A percentile compares a stretch with the other conserved stretches of the same genome.
Conservation (phyloP, 2,113 vertebrate genomes). For the Thunnus maccoyii region DNA sequence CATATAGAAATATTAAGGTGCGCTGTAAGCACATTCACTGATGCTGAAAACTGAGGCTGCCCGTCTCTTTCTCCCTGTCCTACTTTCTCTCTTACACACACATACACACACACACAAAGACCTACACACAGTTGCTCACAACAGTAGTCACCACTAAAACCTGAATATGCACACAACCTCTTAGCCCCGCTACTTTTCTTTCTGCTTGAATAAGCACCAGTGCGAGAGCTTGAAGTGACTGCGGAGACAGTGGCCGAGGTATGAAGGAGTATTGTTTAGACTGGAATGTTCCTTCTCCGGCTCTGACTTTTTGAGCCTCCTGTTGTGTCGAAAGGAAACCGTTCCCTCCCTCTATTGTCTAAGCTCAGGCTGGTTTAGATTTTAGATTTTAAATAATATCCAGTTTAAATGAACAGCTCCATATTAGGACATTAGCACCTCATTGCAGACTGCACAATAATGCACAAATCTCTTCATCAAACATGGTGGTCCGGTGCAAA, state of each 20-base stretch:
- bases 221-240: slow-evolving; percentile 53
- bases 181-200: slow-evolving; percentile 64
- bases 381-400: slow-evolving; percentile 28
- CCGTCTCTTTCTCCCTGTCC: slow-evolving; percentile 55
- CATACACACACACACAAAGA: slow-evolving; percentile 20
- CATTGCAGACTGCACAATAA: neutral
- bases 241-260: slow-evolving; percentile 49
- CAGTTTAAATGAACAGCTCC: slow-evolving; percentile 14
- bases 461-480: neutral
- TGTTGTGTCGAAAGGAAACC: slow-evolving; percentile 56
- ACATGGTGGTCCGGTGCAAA: neutral
- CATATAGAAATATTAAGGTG: slow-evolving; percentile 74
- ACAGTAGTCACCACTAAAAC: slow-evolving; percentile 66
- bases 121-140: slow-evolving; percentile 42
- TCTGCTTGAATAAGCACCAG: slow-evolving; percentile 66
- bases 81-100: slow-evolving; percentile 58
- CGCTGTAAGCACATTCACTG: slow-evolving; percentile 74
- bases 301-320: slow-evolving; percentile 44
- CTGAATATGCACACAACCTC: slow-evolving; percentile 69
- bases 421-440: slow-evolving; percentile 2
- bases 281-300: slow-evolving; percentile 58
- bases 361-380: slow-evolving; percentile 24
- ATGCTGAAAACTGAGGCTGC: slow-evolving; percentile 69
- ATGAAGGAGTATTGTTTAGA: slow-evolving; percentile 68
- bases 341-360: slow-evolving; percentile 70